Evolutionary conservation across 2,888 invertebrate genomes (phyloP).

Genomic region (Chironomus tentans): DNA sequence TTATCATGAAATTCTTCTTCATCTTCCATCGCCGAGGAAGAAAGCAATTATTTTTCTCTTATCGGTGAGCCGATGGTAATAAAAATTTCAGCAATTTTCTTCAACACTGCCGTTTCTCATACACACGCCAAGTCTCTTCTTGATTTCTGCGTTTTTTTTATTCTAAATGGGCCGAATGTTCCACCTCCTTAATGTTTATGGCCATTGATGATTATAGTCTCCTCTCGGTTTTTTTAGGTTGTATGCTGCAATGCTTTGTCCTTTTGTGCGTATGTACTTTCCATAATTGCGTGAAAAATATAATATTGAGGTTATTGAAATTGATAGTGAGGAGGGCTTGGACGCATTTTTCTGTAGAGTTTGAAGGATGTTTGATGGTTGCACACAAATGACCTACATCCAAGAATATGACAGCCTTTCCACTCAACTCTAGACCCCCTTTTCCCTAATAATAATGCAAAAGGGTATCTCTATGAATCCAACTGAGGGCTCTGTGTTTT

Average conservation of each 20-base stretch:
- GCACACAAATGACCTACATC: no score
- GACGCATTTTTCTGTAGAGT: no score
- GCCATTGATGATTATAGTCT: constrained; percentile 14
- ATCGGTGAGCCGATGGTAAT: constrained; percentile 7
- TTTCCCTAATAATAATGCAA: no score
- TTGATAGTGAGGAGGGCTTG: no score
- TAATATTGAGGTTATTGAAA: no score
- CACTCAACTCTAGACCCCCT: no score
- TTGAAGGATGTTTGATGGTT: no score
- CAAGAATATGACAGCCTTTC: no score
- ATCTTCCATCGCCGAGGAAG: background rate
- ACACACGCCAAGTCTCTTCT: background rate
- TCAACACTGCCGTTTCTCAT: background rate
- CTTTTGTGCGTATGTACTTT: no score
- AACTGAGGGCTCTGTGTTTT: no score
- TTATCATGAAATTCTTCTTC: background rate
- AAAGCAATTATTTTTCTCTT: constrained; percentile 16
- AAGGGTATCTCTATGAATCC: no score
- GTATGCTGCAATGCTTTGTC: background rate
- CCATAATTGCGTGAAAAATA: no score
- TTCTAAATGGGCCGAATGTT: background rate
- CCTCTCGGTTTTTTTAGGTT: background rate
- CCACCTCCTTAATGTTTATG: constrained; percentile 22
- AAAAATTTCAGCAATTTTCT: constrained; percentile 13
- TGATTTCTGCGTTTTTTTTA: background rate